phyloP scores from a whole-genome alignment of 64 coral and sea anemone genomes.

The Acropora yongei region DNA sequence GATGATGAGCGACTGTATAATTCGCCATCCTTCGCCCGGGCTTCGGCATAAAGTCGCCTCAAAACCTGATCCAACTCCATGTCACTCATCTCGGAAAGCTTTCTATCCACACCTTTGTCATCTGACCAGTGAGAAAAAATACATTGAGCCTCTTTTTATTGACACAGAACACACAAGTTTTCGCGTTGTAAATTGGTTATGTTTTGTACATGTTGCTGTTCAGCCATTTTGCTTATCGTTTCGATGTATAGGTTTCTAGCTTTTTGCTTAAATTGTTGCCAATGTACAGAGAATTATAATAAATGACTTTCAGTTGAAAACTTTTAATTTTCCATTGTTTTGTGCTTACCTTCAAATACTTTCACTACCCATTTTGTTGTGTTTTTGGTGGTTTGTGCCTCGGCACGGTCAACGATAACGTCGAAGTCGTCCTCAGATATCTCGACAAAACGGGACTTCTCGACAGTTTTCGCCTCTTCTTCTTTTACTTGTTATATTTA shows the following conservation, averaged over 20 bases:
- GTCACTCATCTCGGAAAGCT: neutral
- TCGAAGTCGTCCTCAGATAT: neutral
- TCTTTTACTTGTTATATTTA: too few species aligned
- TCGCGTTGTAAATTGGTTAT: neutral
- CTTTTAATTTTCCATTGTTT: neutral
- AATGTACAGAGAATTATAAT: neutral
- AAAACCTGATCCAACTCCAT: conserved; percentile 12
- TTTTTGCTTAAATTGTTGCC: neutral
- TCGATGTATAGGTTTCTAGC: too few species aligned
- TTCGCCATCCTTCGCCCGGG: conserved; percentile 30
- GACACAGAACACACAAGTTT: neutral
- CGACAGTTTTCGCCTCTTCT: neutral
- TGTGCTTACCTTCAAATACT: too few species aligned
- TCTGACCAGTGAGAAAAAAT: neutral
- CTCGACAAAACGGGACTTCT: neutral
- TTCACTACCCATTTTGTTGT: conserved; percentile 13
- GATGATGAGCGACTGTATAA: conserved; percentile 42
- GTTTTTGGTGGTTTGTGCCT: neutral
- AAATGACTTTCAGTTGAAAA: neutral
- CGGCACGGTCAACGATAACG: neutral
- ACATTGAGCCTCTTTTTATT: neutral
- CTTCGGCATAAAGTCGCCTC: conserved; percentile 51
- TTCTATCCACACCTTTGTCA: neutral
- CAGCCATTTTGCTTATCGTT: too few species aligned
- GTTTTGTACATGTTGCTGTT: neutral